Conservation (phyloP, 37 sponge, comb jelly and placozoan species). For the Geodia barretti region DNA sequence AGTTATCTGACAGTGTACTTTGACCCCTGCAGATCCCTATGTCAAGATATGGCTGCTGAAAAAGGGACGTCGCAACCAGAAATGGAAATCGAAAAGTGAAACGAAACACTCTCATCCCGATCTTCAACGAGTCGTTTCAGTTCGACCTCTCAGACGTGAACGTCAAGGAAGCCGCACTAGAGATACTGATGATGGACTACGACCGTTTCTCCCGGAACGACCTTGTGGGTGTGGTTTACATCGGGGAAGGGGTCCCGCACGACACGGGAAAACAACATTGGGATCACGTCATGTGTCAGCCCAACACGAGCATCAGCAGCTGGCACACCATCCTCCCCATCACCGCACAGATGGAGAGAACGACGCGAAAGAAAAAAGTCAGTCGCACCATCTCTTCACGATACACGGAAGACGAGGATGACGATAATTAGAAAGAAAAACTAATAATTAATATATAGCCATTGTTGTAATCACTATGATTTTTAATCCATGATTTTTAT, state of each 20-base stretch:
- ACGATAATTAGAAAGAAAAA: too few species aligned
- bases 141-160: conserved; percentile 48
- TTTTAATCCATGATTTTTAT: too few species aligned
- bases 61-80: conserved; percentile 19
- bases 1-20: background rate
- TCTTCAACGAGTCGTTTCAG: conserved; percentile 69
- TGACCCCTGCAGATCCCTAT: conserved; percentile 87
- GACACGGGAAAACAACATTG: conserved; percentile 41
- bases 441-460: too few species aligned
- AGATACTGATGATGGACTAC: conserved; percentile 44
- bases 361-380: background rate
- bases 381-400: background rate
- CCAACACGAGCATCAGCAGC: conserved; percentile 17
- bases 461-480: too few species aligned
- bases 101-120: conserved; percentile 48
- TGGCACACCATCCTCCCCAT: conserved; percentile 41
- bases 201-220: conserved; percentile 39
- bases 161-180: conserved; percentile 6
- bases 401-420: background rate
- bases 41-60: conserved; percentile 55
- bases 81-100: conserved; percentile 66
- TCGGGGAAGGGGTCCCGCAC: conserved; percentile 20
- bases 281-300: conserved; percentile 35
- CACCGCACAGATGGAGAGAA: background rate
- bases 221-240: conserved; percentile 24